Percentiles rank a stretch among this genome's conserved stretches.
Evolutionary conservation across 2,113 vertebrate genomes (phyloP).

Genomic region (Nansenia antarctica): DNA sequence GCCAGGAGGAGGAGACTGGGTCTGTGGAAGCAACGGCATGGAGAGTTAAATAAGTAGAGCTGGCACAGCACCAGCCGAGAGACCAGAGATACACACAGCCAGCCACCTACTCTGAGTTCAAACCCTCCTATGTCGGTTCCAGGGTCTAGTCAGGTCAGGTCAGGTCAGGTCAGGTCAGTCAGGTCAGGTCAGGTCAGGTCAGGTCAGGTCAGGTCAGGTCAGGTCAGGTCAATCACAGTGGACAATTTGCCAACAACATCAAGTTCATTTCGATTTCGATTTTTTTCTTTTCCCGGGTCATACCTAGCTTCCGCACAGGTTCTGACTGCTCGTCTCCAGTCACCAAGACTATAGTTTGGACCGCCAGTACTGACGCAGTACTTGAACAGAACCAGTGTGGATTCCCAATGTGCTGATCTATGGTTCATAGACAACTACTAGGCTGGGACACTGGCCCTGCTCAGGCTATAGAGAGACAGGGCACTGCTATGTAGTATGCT

Average conservation of each 20-base stretch:
- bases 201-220: neutral
- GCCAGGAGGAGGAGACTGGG: neutral
- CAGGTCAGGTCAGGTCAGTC: no score
- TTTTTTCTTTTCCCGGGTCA: constrained; percentile 27
- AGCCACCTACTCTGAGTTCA: no score
- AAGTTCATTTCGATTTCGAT: neutral
- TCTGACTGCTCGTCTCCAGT: no score
- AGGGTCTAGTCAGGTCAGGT: no score
- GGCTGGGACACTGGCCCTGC: neutral
- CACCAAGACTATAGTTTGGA: neutral
- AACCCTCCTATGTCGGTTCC: no score
- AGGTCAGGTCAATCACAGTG: neutral
- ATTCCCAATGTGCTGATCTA: neutral
- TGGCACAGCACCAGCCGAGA: neutral
- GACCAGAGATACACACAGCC: no score
- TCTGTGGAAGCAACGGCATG: neutral
- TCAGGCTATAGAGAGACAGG: constrained; percentile 3
- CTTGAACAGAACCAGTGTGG: neutral
- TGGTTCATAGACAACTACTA: neutral
- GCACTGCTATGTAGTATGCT: constrained; percentile 25
- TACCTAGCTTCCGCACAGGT: neutral
- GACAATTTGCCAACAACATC: constrained; percentile 55
- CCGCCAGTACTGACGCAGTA: neutral
- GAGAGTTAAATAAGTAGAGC: neutral
- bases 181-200: neutral